A percentile compares a stretch with the other conserved stretches of the same genome.
Conservation (phyloP, 1,140 invertebrate species). For the Zaprionus taronus region DNA sequence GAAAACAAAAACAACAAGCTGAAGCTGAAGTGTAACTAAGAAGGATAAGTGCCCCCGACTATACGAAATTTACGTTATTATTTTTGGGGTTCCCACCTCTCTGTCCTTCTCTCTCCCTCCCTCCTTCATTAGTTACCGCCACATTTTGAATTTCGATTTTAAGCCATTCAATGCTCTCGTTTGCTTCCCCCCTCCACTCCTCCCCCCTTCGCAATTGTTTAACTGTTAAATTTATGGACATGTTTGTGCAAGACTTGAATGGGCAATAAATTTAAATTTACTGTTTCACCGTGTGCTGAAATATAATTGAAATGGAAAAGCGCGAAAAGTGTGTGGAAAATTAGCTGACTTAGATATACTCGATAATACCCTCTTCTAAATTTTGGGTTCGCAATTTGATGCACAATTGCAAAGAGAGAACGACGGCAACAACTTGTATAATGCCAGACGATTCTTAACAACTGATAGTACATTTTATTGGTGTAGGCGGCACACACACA, state of each 20-base stretch:
- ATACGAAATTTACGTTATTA: slow-evolving; percentile 74
- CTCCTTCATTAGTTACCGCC: slow-evolving; percentile 22
- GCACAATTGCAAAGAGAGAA: slow-evolving; percentile 39
- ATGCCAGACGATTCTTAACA: slow-evolving; percentile 47
- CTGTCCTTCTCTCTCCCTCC: not conserved
- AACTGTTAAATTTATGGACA: slow-evolving; percentile 68
- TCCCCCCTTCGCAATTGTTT: slow-evolving; percentile 59
- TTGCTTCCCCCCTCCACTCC: slow-evolving; percentile 2
- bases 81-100: slow-evolving; percentile 43
- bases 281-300: slow-evolving; percentile 21
- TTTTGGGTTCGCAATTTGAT: slow-evolving; percentile 40
- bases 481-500: slow-evolving; percentile 7
- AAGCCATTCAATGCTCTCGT: slow-evolving; percentile 11
- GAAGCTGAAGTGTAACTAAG: slow-evolving; percentile 76
- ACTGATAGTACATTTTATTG: slow-evolving; percentile 37
- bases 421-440: slow-evolving; percentile 32
- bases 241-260: slow-evolving; percentile 65
- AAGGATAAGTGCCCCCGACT: slow-evolving; percentile 70
- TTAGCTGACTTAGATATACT: slow-evolving; percentile 55
- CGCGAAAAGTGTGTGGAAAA: slow-evolving; percentile 33
- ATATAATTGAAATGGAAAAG: slow-evolving; percentile 66
- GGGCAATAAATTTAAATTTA: slow-evolving; percentile 73
- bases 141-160: slow-evolving; percentile 13
- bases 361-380: not conserved
- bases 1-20: slow-evolving; percentile 42